Percentiles rank a stretch among this genome's conserved stretches.
Conservation (phyloP, 2,888 invertebrate genomes). For the Arge pagana region DNA sequence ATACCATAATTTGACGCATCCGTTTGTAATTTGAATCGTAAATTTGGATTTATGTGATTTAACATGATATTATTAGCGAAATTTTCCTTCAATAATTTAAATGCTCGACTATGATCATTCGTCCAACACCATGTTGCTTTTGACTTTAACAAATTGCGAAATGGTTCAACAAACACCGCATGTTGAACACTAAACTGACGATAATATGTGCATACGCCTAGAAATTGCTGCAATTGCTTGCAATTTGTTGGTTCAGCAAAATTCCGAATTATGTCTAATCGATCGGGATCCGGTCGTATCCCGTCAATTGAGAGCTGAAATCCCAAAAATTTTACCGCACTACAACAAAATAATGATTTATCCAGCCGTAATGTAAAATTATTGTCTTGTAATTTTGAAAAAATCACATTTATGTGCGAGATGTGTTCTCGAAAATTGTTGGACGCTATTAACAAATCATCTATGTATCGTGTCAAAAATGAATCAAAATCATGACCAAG, state of each 20-base stretch:
- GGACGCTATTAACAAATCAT: conserved; percentile 39
- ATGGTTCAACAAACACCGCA: conserved; percentile 22
- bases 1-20: conserved; percentile 31
- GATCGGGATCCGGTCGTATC: conserved; percentile 20
- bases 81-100: conserved; percentile 27
- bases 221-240: conserved; percentile 35
- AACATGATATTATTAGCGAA: conserved; percentile 27
- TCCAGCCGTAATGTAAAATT: conserved; percentile 33
- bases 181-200: conserved; percentile 24
- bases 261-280: conserved; percentile 31
- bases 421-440: conserved; percentile 33
- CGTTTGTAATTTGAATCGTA: conserved; percentile 30
- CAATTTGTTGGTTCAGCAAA: conserved; percentile 34
- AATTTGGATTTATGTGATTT: conserved; percentile 19
- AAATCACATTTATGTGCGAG: conserved; percentile 29
- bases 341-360: conserved; percentile 31
- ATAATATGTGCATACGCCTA: conserved; percentile 27
- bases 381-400: conserved; percentile 27
- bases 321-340: not conserved
- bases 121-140: conserved; percentile 29
- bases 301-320: conserved; percentile 7
- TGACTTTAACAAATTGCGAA: conserved; percentile 23
- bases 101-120: conserved; percentile 24
- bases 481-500: conserved; percentile 36
- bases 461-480: conserved; percentile 37